A percentile compares a stretch with the other conserved stretches of the same genome.
These are phyloP conservation scores for Lindbergichthys nudifrons DNA, from an alignment of 2,797 vertebrate species.

Conservation along the genomic window DNA sequence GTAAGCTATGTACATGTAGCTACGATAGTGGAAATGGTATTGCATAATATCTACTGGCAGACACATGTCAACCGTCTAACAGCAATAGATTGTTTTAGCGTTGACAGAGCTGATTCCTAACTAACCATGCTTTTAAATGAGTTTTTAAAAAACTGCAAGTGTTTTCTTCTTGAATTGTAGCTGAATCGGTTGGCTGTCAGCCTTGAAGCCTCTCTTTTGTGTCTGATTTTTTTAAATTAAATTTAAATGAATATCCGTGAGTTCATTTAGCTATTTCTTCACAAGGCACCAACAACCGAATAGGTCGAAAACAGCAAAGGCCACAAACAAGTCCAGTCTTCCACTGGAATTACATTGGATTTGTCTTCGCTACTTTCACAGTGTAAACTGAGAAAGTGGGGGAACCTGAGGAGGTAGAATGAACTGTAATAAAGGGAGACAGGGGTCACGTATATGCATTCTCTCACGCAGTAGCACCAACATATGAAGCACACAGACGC, in stretches of 20 bases:
- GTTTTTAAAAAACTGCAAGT: too few species aligned
- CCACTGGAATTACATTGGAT: background rate
- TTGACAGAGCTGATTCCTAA: too few species aligned
- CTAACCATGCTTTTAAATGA: too few species aligned
- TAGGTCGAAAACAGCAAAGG: background rate
- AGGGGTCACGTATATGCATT: constrained; percentile 20
- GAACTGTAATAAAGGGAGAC: constrained; percentile 3
- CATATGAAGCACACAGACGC: constrained; percentile 22
- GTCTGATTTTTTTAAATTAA: too few species aligned
- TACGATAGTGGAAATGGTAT: too few species aligned
- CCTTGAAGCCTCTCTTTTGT: background rate
- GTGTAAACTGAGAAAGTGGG: constrained; percentile 9
- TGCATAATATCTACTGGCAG: too few species aligned
- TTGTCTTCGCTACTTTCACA: background rate
- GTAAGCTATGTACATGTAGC: too few species aligned
- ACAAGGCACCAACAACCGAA: background rate
- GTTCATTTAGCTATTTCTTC: background rate
- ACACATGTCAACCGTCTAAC: too few species aligned
- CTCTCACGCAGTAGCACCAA: background rate
- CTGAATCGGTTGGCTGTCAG: background rate
- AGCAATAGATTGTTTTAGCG: too few species aligned
- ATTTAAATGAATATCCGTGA: background rate
- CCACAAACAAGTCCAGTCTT: background rate
- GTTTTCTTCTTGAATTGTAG: too few species aligned
- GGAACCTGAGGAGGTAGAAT: constrained; percentile 14